A percentile compares a stretch with the other conserved stretches of the same genome.
Conservation (phyloP, 2,113 vertebrate genomes). For the Stigmatopora nigra region DNA sequence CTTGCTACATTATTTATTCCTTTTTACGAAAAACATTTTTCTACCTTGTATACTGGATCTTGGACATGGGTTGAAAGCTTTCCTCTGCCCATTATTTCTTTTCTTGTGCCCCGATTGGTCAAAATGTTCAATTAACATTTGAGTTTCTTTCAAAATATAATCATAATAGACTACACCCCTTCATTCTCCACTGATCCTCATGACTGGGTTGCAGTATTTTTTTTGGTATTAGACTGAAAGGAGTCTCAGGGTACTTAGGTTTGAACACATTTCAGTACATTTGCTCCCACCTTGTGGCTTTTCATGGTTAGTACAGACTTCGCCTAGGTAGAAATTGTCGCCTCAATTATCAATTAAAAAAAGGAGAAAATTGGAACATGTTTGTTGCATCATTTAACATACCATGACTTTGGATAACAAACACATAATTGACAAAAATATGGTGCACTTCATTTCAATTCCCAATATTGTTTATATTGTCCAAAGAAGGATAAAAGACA, state of each 20-base stretch:
- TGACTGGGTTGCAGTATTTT: no score
- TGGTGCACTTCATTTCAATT: background rate
- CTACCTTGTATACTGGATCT: slow-evolving; percentile 6
- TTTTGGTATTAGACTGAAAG: background rate
- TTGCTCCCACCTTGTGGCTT: slow-evolving; percentile 58
- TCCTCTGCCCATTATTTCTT: background rate
- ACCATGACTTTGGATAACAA: background rate
- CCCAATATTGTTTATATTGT: background rate
- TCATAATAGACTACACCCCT: background rate
- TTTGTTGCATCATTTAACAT: background rate
- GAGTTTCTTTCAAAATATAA: background rate
- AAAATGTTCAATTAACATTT: background rate
- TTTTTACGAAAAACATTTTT: slow-evolving; percentile 38
- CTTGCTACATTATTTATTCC: slow-evolving; percentile 54
- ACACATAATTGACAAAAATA: background rate
- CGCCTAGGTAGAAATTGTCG: background rate
- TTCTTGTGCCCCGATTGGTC: background rate
- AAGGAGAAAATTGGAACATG: background rate
- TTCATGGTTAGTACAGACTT: slow-evolving; percentile 8
- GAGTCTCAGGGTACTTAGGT: background rate
- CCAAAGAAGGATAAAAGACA: background rate
- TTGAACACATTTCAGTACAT: slow-evolving; percentile 11
- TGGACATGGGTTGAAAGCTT: background rate
- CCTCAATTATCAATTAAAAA: background rate
- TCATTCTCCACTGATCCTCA: no score